Conservation (phyloP, 2,888 invertebrate species). For the Brenthis ino region DNA sequence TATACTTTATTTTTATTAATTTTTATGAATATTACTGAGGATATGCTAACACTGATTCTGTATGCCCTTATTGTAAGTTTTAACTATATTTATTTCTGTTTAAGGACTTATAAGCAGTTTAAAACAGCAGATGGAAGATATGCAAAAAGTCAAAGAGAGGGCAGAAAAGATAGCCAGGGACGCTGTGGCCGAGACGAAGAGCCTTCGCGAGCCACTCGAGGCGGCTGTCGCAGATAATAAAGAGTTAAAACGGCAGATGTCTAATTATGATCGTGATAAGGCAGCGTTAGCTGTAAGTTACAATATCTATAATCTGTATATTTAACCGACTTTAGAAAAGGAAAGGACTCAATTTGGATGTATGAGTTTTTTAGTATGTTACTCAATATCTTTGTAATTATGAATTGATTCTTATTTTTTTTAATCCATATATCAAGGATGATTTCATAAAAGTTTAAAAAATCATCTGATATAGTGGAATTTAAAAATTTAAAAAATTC, state of each 20-base stretch:
- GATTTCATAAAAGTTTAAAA: too few relatives aligned
- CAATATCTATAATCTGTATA: background rate
- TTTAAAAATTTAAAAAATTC: too few relatives aligned
- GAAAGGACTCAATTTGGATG: background rate
- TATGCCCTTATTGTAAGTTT: background rate
- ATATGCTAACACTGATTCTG: too few relatives aligned
- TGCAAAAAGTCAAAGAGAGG: constrained; percentile 88
- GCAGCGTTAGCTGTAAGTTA: constrained; percentile 85
- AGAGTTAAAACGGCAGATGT: constrained; percentile 88
- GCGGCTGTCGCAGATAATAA: constrained; percentile 86
- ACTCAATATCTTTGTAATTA: background rate
- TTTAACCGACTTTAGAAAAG: background rate
- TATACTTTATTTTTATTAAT: too few relatives aligned
- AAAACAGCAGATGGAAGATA: constrained; percentile 89
- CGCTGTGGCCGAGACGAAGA: constrained; percentile 87
- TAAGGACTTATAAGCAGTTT: constrained; percentile 90
- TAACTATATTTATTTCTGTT: background rate
- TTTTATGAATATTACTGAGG: too few relatives aligned
- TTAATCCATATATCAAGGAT: too few relatives aligned
- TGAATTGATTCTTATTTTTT: too few relatives aligned
- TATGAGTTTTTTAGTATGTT: background rate
- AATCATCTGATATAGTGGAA: too few relatives aligned
- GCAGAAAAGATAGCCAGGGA: constrained; percentile 88
- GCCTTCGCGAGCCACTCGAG: constrained; percentile 87
- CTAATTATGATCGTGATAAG: constrained; percentile 94